A percentile compares a stretch with the other conserved stretches of the same genome.
Conservation (phyloP, 2,113 vertebrate genomes). For the Sprattus sprattus region DNA sequence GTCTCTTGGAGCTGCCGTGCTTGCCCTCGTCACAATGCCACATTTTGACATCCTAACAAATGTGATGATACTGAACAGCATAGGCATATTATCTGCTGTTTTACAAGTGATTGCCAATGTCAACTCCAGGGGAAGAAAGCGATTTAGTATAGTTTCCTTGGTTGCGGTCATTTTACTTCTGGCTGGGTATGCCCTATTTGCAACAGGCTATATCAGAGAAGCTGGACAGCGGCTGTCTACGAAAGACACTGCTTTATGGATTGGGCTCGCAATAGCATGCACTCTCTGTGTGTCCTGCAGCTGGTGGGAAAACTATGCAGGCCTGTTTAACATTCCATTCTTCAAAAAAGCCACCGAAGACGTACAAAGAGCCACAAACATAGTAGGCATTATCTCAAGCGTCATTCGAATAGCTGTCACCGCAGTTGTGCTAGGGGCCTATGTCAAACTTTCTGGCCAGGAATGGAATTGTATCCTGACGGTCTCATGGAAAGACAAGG, state of each 20-base stretch:
- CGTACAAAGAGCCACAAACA: conserved; percentile 47
- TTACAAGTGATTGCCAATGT: conserved; percentile 35
- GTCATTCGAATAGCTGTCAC: conserved; percentile 57
- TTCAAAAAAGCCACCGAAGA: conserved; percentile 51
- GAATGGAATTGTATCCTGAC: conserved; percentile 51
- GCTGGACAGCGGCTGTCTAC: not conserved
- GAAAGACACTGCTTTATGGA: conserved; percentile 20
- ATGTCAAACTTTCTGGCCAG: conserved; percentile 49
- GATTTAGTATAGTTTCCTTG: conserved; percentile 45
- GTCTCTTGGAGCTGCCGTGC: conserved; percentile 45
- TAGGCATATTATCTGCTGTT: conserved; percentile 43
- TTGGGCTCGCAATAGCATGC: conserved; percentile 60
- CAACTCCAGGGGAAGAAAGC: conserved; percentile 40
- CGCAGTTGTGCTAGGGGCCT: conserved; percentile 59
- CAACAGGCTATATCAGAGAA: conserved; percentile 40
- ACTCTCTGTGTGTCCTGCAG: conserved; percentile 61
- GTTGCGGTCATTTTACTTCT: conserved; percentile 49
- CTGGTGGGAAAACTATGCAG: conserved; percentile 69
- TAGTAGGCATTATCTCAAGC: conserved; percentile 59
- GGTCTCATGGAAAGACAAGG: not conserved
- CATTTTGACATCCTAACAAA: conserved; percentile 56
- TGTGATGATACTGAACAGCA: conserved; percentile 51
- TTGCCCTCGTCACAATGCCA: conserved; percentile 53
- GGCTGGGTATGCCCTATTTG: conserved; percentile 56
- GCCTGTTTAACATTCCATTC: conserved; percentile 42